Percentiles rank a stretch among this genome's conserved stretches.
Conservation (phyloP, 2,113 vertebrate genomes). For the Narcine bancroftii region DNA sequence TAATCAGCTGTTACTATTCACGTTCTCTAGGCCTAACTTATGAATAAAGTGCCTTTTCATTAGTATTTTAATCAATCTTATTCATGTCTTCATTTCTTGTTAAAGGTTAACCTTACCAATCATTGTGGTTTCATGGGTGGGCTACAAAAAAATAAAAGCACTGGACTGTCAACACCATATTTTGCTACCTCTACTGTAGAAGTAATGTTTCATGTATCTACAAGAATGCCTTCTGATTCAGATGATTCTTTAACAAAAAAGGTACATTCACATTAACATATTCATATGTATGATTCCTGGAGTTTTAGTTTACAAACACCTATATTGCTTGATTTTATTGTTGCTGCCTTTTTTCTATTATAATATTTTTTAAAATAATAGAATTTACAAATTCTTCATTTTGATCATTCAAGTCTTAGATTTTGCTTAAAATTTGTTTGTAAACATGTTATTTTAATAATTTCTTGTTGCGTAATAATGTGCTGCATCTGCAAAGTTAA, state of each 20-base stretch:
- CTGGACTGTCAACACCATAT: slow-evolving; percentile 88
- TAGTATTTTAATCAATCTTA: background rate
- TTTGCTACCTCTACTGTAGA: slow-evolving; percentile 95
- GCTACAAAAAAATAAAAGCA: slow-evolving; percentile 91
- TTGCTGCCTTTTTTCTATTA: background rate
- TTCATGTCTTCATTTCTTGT: slow-evolving; percentile 36
- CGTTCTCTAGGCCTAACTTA: background rate
- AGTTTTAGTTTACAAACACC: too few species aligned
- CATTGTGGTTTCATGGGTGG: slow-evolving; percentile 98
- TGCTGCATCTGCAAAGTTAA: background rate
- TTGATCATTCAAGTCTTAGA: background rate
- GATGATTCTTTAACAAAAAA: slow-evolving; percentile 97
- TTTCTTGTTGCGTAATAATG: background rate
- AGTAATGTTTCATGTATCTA: slow-evolving; percentile 96
- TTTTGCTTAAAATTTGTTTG: background rate
- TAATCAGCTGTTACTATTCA: background rate
- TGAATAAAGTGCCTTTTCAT: background rate
- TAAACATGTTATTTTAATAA: background rate
- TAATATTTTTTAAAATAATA: background rate
- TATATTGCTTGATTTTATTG: background rate
- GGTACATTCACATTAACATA: slow-evolving; percentile 52
- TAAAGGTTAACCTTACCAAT: slow-evolving; percentile 85
- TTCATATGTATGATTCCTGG: background rate
- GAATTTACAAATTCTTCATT: background rate
- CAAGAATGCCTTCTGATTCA: slow-evolving; percentile 93